phyloP scores from a whole-genome alignment of 2,888 invertebrate genomes.

The Cryptocephalus primarius region DNA sequence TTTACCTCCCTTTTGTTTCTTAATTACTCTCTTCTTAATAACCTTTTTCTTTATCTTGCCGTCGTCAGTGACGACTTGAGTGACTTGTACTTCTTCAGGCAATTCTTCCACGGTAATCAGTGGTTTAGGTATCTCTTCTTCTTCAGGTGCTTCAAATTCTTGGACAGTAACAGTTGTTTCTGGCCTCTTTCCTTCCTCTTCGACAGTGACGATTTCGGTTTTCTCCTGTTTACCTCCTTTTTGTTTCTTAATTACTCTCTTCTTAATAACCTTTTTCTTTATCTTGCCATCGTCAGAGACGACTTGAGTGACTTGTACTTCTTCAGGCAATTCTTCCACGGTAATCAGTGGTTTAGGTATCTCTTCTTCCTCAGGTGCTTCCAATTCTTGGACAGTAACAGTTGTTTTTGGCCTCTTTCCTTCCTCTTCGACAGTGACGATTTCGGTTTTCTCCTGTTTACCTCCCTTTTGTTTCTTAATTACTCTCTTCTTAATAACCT shows the following conservation, averaged over 20 bases:
- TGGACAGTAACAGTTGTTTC: slow-evolving; percentile 24
- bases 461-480: slow-evolving; percentile 30
- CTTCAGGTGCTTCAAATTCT: slow-evolving; percentile 16
- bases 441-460: slow-evolving; percentile 26
- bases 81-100: slow-evolving; percentile 21
- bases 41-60: slow-evolving; percentile 21
- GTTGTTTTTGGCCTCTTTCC: slow-evolving; percentile 22
- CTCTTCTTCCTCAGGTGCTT: background rate
- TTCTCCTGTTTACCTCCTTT: slow-evolving; percentile 27
- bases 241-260: slow-evolving; percentile 25
- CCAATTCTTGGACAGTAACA: slow-evolving; percentile 6
- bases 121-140: slow-evolving; percentile 7
- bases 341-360: slow-evolving; percentile 6
- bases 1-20: slow-evolving; percentile 27
- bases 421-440: slow-evolving; percentile 20
- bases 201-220: slow-evolving; percentile 32
- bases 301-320: slow-evolving; percentile 24
- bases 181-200: slow-evolving; percentile 22
- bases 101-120: slow-evolving; percentile 18
- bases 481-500: slow-evolving; percentile 21
- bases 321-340: slow-evolving; percentile 17
- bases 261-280: slow-evolving; percentile 21
- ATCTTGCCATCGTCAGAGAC: slow-evolving; percentile 23
- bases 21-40: slow-evolving; percentile 30
- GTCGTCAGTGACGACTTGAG: slow-evolving; percentile 14